Base-by-base conservation (phyloP, 2,797 vertebrate genomes). In the Emys orbicularis region DNA sequence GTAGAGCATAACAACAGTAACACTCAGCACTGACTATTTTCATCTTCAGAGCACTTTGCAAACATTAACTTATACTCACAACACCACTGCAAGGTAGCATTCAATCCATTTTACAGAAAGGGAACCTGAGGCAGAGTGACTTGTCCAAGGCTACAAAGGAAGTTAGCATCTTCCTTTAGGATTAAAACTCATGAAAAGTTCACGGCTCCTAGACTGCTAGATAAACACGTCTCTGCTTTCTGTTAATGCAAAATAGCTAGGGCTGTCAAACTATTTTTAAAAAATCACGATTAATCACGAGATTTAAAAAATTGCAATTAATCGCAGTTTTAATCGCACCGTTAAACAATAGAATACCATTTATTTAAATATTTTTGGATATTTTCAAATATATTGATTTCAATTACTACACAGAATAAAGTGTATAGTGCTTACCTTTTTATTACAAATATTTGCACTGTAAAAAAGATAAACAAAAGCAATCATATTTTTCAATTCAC, bases 11-110 rank as follows among this genome's bases (percentile, higher is more conserved):
- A 34, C 37, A 86, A 47, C 65, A 90, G 83, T 27, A 87, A 34
- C 52, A 90, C 68, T 52, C 76, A 74, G 29, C 72, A 50, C 8
- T 23, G 37, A 21, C 5, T 0, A 0, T 90, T 91, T 61, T 88
- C 47, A 86, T 50, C 12, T 12, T 90, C 83, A 90, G 34, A 56
- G 3, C 34, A 74, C 61, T 89, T 0, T 0, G 2, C 47, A 54
- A 84, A 25, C 5, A 1, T 53, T 68, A 3, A 4, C 90, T 89
- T 94, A 90, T 57, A 27, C 37, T 84, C 54, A 8, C 11, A 65
- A 6, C 16, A 5, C 18, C 49, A 19, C 0, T 16, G 1, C 0
- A 1, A 72, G 23, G 8, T 37, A 56, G 15, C 0, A 12, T 27
- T 91, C 12, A 68, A 21, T 5, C 77, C 52, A 49, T 88, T 49